phyloP scores from a whole-genome alignment of 2,888 invertebrate species.

The Drosophila percnosoma region DNA sequence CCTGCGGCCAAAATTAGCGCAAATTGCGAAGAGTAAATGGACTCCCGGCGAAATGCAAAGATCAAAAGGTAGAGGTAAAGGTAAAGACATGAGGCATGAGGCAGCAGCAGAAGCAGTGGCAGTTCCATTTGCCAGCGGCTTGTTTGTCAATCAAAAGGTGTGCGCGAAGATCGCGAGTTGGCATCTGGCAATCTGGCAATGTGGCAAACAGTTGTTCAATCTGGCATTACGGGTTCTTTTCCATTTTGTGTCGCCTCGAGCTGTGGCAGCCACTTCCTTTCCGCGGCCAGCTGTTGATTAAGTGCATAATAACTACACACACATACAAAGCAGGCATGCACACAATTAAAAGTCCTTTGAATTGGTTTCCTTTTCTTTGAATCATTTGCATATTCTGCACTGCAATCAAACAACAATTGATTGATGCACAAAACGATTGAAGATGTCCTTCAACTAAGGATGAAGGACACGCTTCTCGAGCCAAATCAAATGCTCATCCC shows the following conservation, averaged over 20 bases:
- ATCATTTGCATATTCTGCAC: conserved; percentile 39
- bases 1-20: conserved; percentile 54
- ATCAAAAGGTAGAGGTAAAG: conserved; percentile 12
- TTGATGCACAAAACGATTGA: not conserved
- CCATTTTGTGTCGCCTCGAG: conserved; percentile 23
- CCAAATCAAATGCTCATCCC: not conserved
- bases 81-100: not conserved
- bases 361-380: conserved; percentile 9
- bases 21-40: conserved; percentile 36
- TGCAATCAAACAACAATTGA: not conserved
- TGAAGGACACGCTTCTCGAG: not conserved
- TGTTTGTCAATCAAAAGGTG: conserved; percentile 69
- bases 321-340: not conserved
- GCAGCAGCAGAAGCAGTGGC: conserved; percentile 23
- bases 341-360: conserved; percentile 22
- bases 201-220: conserved; percentile 7
- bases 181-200: conserved; percentile 52
- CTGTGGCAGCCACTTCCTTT: conserved; percentile 66
- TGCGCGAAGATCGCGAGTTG: conserved; percentile 57
- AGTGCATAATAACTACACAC: conserved; percentile 59
- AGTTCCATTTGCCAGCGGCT: conserved; percentile 44
- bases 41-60: conserved; percentile 14
- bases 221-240: conserved; percentile 3
- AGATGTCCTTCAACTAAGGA: not conserved
- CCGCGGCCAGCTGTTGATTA: conserved; percentile 77